Base-by-base conservation (phyloP, 2,888 invertebrate genomes). In the Chesias legatella region DNA sequence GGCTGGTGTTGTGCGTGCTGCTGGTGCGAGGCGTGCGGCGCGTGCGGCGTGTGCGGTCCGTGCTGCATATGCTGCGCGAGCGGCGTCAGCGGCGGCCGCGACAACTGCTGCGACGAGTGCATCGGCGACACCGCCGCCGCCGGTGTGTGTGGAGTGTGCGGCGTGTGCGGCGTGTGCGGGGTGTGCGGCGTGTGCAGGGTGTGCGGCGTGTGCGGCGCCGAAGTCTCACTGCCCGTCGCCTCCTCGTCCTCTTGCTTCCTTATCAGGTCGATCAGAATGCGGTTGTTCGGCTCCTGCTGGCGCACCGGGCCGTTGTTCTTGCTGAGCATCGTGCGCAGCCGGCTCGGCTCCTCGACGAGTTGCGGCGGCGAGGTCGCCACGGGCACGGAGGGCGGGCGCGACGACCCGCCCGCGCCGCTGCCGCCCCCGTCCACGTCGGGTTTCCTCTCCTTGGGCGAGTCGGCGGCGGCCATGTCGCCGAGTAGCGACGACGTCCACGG, bases 311-410 rank as follows among this genome's bases (percentile, higher is more conserved):
- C 13, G 13, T 17, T 17, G 13, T 89, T 89, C 57, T 81, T 80
- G 58, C 89, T 91, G 50, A 93, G 82, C 40, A 93, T 78, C 57
- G 85, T 84, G 30, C 93, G 85, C 58, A 93, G 77, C 45, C 91
- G 86, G 48, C 85, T 90, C 1, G 91, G 89, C 54, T 90, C 91
- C 54, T 89, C 88, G 41, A 59, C 51, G 13, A 30, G 45, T 9
- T 22, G 40, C 13, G 36, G 43, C 11, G 28, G 49, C 29, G 44
- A 47, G 62, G 52, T 62, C 58, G 40, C 72, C 52, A 69, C 70
- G 17, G 83, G 78, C 55, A 71, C 73, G 34, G 70, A 67, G 21
- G 77, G 72, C 26, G 78, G 73, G 36, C 72, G 78, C 25, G 74
- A 82, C 41, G 77, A 17, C 13, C 13, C 73, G 42, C 53, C 63